These are phyloP conservation scores for Calliscelio sp. DNA, from an alignment of 2,888 invertebrate species.

Conservation along the genomic window DNA sequence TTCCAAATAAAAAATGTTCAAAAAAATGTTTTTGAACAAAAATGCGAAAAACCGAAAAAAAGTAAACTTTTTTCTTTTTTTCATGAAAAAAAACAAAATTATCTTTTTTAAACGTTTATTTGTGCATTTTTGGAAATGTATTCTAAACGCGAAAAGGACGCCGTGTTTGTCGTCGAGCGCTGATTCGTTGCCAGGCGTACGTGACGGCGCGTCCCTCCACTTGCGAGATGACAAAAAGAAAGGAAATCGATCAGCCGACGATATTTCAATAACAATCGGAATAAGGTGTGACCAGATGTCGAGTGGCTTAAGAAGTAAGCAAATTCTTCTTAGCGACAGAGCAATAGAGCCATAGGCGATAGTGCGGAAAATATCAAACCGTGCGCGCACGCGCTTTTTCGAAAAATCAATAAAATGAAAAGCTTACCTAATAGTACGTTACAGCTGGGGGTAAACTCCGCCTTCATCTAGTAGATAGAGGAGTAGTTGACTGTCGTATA, in stretches of 20 bases:
- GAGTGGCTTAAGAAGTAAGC: constrained; percentile 63
- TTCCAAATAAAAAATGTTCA: too few species aligned
- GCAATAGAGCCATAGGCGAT: constrained; percentile 83
- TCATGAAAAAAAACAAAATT: constrained; percentile 29
- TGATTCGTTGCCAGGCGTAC: constrained; percentile 68
- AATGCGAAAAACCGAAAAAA: not conserved
- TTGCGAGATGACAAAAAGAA: constrained; percentile 55
- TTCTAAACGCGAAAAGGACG: constrained; percentile 48
- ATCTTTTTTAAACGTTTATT: constrained; percentile 4
- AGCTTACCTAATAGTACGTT: constrained; percentile 85
- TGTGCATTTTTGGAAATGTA: constrained; percentile 25
- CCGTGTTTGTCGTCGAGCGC: constrained; percentile 41
- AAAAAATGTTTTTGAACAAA: not conserved
- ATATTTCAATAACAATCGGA: constrained; percentile 69
- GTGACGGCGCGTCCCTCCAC: constrained; percentile 55
- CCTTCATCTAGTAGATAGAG: constrained; percentile 85
- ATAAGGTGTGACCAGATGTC: constrained; percentile 61
- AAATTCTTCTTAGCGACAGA: constrained; percentile 80
- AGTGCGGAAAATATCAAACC: constrained; percentile 82
- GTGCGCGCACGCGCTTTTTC: constrained; percentile 86
- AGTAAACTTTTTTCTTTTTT: constrained; percentile 21
- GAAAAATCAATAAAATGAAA: constrained; percentile 86
- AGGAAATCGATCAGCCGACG: constrained; percentile 61
- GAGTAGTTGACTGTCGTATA: constrained; percentile 82
- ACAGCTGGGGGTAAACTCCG: constrained; percentile 84